Conservation (phyloP, 2,888 invertebrate genomes). For the Pollenia griseotomentosa region DNA sequence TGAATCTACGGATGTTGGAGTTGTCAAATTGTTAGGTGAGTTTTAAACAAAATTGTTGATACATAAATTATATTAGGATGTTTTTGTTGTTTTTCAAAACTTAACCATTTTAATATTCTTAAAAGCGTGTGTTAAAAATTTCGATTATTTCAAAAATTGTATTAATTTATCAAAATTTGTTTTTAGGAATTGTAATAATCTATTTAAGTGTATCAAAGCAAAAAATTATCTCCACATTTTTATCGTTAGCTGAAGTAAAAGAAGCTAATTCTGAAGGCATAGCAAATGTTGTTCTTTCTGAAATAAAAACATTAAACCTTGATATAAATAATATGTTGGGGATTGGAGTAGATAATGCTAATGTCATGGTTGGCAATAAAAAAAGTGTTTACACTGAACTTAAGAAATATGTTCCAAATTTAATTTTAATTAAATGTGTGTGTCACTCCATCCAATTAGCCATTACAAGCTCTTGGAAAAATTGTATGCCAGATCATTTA, state of each 20-base stretch:
- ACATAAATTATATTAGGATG: too few species aligned
- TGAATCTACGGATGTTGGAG: conserved; percentile 24
- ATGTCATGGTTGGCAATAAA: conserved; percentile 62
- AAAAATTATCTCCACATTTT: conserved; percentile 9
- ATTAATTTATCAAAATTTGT: not conserved
- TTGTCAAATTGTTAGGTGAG: conserved; percentile 54
- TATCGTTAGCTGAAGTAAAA: too few species aligned
- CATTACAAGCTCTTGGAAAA: not conserved
- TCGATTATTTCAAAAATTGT: too few species aligned
- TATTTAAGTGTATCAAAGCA: conserved; percentile 58
- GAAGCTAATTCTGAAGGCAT: too few species aligned
- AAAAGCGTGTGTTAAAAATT: too few species aligned
- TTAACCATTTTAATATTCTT: too few species aligned
- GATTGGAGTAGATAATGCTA: conserved; percentile 67
- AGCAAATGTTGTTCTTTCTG: conserved; percentile 26
- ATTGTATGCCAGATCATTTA: not conserved
- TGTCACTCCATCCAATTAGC: too few species aligned
- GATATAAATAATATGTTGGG: conserved; percentile 59
- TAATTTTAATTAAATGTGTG: too few species aligned
- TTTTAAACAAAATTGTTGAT: conserved; percentile 19
- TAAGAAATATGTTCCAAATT: too few species aligned
- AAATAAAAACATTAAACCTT: conserved; percentile 8
- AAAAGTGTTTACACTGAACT: not conserved
- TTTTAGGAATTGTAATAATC: conserved; percentile 61
- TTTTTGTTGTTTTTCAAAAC: too few species aligned